phyloP scores from a whole-genome alignment of 2,888 invertebrate genomes.

The Kryphioiulus occultus region DNA sequence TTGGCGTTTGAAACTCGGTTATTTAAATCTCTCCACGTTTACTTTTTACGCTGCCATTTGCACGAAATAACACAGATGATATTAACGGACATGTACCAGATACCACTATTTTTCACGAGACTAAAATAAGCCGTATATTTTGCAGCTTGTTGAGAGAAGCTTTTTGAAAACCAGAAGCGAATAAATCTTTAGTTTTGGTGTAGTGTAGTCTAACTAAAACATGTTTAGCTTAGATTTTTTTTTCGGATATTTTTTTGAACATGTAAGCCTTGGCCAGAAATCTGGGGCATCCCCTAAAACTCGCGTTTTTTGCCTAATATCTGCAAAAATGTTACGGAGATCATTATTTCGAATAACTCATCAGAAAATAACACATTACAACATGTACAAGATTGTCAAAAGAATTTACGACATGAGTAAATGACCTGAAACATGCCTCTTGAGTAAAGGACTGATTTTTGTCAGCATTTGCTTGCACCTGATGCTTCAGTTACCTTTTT shows the following conservation, averaged over 20 bases:
- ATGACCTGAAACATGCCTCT: too few relatives aligned
- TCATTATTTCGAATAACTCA: too few relatives aligned
- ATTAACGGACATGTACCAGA: not conserved
- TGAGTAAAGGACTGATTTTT: too few relatives aligned
- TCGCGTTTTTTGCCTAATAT: too few relatives aligned
- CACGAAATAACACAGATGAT: constrained; percentile 20
- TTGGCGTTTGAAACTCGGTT: not conserved
- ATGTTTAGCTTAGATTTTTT: not conserved
- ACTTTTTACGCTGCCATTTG: not conserved
- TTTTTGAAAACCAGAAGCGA: not conserved
- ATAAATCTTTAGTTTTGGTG: not conserved
- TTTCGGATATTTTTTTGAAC: not conserved
- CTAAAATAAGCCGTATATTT: not conserved
- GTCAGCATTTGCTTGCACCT: too few relatives aligned
- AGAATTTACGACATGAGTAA: too few relatives aligned
- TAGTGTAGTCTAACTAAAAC: not conserved
- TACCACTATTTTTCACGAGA: not conserved
- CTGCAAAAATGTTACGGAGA: too few relatives aligned
- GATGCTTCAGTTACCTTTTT: too few relatives aligned
- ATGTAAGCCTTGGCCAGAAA: too few relatives aligned
- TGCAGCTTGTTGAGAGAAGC: not conserved
- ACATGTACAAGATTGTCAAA: too few relatives aligned
- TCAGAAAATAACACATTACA: too few relatives aligned
- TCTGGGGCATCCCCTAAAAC: too few relatives aligned
- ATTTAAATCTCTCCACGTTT: not conserved